phyloP scores from a whole-genome alignment of 2,797 vertebrate species.

The Oceanodroma leucorhoa region DNA sequence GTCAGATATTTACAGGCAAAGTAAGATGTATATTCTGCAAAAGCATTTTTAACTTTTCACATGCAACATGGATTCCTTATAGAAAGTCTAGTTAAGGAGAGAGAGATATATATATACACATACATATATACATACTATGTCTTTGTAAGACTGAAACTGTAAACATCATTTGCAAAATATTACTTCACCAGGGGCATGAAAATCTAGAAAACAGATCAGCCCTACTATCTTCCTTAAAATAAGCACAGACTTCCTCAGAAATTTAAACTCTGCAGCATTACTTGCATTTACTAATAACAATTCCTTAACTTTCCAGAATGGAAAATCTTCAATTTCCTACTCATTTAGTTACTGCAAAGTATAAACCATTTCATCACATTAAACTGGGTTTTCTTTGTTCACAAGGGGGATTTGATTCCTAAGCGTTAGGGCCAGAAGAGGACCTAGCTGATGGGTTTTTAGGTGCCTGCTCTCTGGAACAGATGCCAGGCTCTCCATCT shows the following conservation, averaged over 20 bases:
- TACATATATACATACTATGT: not conserved
- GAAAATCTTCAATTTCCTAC: slow-evolving; percentile 21
- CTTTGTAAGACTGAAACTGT: not conserved
- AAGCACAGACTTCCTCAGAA: slow-evolving; percentile 45
- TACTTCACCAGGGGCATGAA: slow-evolving; percentile 1
- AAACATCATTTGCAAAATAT: slow-evolving; percentile 53
- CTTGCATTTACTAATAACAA: slow-evolving; percentile 29
- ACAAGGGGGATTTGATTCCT: not conserved
- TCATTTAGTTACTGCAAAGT: slow-evolving; percentile 21
- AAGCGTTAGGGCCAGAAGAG: not conserved
- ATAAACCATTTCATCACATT: not conserved
- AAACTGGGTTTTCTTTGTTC: not conserved
- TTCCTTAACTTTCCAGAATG: slow-evolving; percentile 2
- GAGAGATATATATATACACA: not conserved
- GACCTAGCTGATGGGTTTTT: not conserved
- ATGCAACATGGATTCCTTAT: not conserved
- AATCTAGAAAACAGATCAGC: slow-evolving; percentile 10
- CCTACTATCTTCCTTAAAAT: slow-evolving; percentile 9
- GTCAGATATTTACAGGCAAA: not conserved
- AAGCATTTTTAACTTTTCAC: not conserved
- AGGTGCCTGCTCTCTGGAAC: not conserved
- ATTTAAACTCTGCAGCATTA: not conserved
- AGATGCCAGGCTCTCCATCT: not conserved
- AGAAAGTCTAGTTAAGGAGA: not conserved
- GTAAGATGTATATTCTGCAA: not conserved